These are phyloP conservation scores for Ochotona curzoniae DNA, from an alignment of 2,113 vertebrate genomes.

Conservation along the genomic window DNA sequence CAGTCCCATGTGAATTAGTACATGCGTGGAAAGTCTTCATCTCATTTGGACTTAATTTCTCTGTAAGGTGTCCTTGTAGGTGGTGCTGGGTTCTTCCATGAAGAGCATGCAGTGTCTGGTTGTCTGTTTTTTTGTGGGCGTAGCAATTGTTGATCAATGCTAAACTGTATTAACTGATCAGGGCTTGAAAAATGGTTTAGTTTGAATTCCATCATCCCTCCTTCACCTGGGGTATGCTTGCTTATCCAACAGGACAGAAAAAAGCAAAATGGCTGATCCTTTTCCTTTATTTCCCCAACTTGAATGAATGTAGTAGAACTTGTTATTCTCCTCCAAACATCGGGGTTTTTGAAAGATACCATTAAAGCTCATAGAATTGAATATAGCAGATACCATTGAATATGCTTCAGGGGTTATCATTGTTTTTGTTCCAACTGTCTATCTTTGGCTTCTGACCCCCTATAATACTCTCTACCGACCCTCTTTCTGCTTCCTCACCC, in stretches of 20 bases:
- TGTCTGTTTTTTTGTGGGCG: not conserved
- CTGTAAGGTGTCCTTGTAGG: not conserved
- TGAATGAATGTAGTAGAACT: not conserved
- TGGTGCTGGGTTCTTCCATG: not conserved
- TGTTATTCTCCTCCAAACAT: not conserved
- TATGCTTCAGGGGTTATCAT: not conserved
- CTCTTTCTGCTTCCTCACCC: too few relatives aligned
- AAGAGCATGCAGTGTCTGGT: not conserved
- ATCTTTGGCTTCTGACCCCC: not conserved
- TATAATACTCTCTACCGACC: not conserved
- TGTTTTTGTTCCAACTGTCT: not conserved
- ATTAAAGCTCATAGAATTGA: constrained; percentile 17
- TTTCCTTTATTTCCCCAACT: not conserved
- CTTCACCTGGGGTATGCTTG: not conserved
- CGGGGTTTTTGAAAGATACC: not conserved
- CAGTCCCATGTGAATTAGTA: too few relatives aligned
- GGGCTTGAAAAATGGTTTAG: not conserved
- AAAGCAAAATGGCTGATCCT: not conserved
- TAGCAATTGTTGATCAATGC: too few relatives aligned
- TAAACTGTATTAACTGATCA: not conserved
- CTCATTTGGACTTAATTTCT: not conserved
- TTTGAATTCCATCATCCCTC: not conserved
- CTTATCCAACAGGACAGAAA: not conserved
- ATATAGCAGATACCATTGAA: not conserved
- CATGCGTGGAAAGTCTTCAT: not conserved